Evolutionary conservation across 2,797 vertebrate species (phyloP), one percentile per base, ranked within the genome.

Genomic region (Pogoniulus pusillus): DNA sequence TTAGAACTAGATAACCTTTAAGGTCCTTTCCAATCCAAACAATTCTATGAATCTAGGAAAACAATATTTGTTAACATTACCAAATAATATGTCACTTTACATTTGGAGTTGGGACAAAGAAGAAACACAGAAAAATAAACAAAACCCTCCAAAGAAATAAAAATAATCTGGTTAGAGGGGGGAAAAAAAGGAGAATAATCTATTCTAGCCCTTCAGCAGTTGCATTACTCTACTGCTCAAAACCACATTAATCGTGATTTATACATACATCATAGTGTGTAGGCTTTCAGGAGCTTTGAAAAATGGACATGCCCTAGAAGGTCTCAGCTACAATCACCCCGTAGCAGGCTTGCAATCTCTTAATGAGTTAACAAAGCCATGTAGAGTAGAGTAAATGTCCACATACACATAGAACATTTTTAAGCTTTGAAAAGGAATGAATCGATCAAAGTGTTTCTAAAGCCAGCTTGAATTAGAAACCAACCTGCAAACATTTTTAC

Each of bases 181-280:
- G n/a, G n/a, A n/a, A n/a, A 89, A 92, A 37, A 79, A 30, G 8
- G 27, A 58, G 17, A 87, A 49, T 70, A 90, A 75, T 45, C 37
- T 75, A 34, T 75, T 84, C 41, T 85, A 18, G 71, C 16, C 45
- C 10, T 66, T 43, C 53, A 82, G 66, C 37, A 73, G 26, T 80
- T 85, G n/a, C 7, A 66, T 92, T 57, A 77, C 22, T 86, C 8
- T 34, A 59, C 32, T 58, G 57, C 39, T 93, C 65, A 91, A 88
- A 93, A 83, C 30, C 27, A 13, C 24, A 23, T 80, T 87, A 58
- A 24, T 89, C 45, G 34, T 88, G 49, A 79, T 93, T 93, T 91
- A 82, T 77, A 49, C 7, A 55, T 12, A 29, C 7, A 70, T 82
- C 59, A 70, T 8, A 41, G 74, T 91, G 93, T 95, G 12, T 29